phyloP scores from a whole-genome alignment of 2,888 invertebrate species.

The Polydrusus cervinus region DNA sequence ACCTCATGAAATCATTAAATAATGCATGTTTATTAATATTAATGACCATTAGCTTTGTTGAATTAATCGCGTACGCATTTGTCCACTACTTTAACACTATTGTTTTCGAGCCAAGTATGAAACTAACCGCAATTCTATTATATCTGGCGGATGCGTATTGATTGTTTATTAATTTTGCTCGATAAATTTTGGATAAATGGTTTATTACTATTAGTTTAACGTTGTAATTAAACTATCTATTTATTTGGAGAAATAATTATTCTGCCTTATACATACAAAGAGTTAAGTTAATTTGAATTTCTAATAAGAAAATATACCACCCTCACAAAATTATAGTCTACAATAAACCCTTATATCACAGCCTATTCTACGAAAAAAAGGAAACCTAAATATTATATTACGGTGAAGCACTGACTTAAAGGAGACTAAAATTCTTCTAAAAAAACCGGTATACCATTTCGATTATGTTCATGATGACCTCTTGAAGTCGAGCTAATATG shows the following conservation, averaged over 20 bases:
- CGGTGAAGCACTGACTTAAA: too few species aligned
- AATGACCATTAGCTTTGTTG: conserved; percentile 38
- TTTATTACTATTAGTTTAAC: conserved; percentile 7
- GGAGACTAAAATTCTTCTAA: too few species aligned
- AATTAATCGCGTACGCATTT: conserved; percentile 35
- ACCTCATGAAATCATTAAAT: conserved; percentile 47
- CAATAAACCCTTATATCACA: too few species aligned
- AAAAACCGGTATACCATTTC: too few species aligned
- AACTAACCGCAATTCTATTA: conserved; percentile 27
- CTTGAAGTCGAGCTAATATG: too few species aligned
- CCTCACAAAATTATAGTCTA: too few species aligned
- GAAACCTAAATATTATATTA: too few species aligned
- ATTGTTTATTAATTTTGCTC: conserved; percentile 29
- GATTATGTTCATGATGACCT: too few species aligned
- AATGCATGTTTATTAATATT: conserved; percentile 48
- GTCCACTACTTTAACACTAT: conserved; percentile 27
- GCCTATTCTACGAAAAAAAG: too few species aligned
- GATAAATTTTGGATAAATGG: conserved; percentile 20
- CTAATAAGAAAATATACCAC: too few species aligned
- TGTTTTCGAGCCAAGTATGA: conserved; percentile 28
- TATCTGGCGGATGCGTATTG: conserved; percentile 14
- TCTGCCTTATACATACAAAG: too few species aligned
- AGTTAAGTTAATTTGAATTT: too few species aligned
- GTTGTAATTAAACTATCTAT: background rate
- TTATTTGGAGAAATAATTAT: background rate